Percentiles rank a stretch among this genome's conserved stretches.
Evolutionary conservation across 2,113 vertebrate species (phyloP).

Genomic region (Calonectris borealis): DNA sequence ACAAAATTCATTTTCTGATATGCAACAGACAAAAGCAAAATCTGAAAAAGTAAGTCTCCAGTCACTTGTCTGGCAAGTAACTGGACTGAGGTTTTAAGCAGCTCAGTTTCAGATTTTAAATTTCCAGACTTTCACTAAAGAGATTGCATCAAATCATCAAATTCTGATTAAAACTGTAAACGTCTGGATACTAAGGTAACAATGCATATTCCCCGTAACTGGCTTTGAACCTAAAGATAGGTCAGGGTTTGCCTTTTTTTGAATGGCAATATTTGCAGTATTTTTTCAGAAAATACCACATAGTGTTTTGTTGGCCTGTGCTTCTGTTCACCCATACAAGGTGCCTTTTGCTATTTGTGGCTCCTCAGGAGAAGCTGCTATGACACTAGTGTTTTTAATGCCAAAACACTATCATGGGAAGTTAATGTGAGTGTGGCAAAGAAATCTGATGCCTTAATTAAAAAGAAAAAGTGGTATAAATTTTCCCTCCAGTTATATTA

Average conservation of each 20-base stretch:
- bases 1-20: neutral
- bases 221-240: neutral
- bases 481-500: neutral
- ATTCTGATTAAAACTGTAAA: constrained; percentile 40
- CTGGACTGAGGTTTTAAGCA: neutral
- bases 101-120: constrained; percentile 19
- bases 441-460: neutral
- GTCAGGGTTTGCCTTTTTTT: neutral
- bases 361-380: neutral
- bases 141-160: neutral
- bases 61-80: neutral
- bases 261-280: neutral
- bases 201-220: neutral
- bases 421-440: neutral
- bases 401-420: neutral
- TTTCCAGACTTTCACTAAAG: constrained; percentile 11
- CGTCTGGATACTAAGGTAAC: neutral
- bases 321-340: neutral
- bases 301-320: neutral
- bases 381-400: neutral
- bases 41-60: neutral
- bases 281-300: neutral
- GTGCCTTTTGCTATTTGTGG: neutral
- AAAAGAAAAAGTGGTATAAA: neutral
- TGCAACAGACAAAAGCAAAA: neutral